phyloP scores from a whole-genome alignment of 2,113 vertebrate species.

The Calidris pygmaea region DNA sequence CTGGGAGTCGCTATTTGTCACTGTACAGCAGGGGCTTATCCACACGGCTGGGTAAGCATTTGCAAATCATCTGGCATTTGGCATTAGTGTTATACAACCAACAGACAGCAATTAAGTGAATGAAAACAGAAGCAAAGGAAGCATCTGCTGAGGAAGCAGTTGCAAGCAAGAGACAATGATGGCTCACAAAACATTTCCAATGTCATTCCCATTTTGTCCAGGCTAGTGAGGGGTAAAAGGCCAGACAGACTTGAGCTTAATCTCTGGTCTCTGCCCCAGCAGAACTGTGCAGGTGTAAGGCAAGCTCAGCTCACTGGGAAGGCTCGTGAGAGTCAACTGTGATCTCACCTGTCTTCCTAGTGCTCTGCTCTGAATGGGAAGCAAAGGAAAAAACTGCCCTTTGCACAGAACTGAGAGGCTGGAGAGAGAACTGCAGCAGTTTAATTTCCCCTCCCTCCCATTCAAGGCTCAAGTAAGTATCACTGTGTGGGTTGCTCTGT shows the following conservation, averaged over 20 bases:
- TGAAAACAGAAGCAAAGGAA: slow-evolving; percentile 32
- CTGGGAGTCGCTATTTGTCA: slow-evolving; percentile 7
- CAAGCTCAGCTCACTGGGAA: neutral
- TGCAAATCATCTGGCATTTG: slow-evolving; percentile 29
- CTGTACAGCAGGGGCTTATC: neutral
- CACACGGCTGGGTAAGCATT: slow-evolving; percentile 13
- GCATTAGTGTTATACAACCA: neutral
- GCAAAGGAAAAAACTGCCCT: neutral
- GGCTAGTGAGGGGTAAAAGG: neutral
- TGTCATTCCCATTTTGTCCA: neutral
- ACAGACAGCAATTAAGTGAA: slow-evolving; percentile 14
- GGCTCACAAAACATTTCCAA: neutral
- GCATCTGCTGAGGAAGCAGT: neutral
- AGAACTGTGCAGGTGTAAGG: neutral
- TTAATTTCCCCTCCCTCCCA: neutral
- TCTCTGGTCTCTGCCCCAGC: neutral
- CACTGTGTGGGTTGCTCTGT: neutral
- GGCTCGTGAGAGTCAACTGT: neutral
- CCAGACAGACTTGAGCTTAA: neutral
- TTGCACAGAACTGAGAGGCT: neutral
- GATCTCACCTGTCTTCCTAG: neutral
- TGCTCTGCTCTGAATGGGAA: neutral
- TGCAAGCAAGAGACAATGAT: slow-evolving; percentile 1
- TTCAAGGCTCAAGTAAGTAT: neutral
- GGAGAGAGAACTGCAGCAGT: neutral